Conservation (phyloP, 2,113 vertebrate genomes). For the Actenoides lindsayi region DNA sequence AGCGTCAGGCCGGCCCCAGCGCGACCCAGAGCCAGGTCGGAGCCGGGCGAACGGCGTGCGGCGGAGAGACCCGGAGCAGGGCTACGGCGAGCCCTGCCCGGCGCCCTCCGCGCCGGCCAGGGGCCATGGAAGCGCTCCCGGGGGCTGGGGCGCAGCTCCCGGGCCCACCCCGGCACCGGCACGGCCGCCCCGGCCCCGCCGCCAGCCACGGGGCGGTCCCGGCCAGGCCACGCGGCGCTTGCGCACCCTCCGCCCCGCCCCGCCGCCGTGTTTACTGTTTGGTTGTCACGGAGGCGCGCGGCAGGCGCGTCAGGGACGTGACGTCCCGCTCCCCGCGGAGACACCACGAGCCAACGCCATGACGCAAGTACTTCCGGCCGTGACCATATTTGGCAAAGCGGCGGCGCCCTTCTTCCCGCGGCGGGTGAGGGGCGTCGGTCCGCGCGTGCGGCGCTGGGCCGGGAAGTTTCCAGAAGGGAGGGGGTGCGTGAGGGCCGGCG, state of each 20-base stretch:
- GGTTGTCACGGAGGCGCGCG: constrained; percentile 74
- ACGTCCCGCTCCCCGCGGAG: constrained; percentile 55
- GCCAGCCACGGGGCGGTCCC: no score
- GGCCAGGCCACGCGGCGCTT: background rate
- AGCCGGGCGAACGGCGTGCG: background rate
- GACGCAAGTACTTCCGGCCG: constrained; percentile 73
- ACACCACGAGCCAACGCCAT: constrained; percentile 66
- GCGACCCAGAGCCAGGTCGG: background rate
- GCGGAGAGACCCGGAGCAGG: no score
- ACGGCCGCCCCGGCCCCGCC: background rate
- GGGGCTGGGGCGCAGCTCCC: no score
- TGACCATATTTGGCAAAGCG: constrained; percentile 68
- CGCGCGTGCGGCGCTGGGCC: background rate
- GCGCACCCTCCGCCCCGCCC: background rate
- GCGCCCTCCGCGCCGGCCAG: background rate
- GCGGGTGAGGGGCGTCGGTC: fast-evolving
- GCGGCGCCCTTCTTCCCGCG: background rate
- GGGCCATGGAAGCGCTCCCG: no score
- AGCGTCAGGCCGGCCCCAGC: background rate
- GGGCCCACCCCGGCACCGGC: background rate
- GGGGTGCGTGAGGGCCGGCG: background rate
- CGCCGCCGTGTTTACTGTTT: constrained; percentile 74
- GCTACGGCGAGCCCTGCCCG: background rate
- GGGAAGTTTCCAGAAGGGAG: background rate
- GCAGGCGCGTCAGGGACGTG: constrained; percentile 58